These are phyloP conservation scores for Bovichtus variegatus DNA, from an alignment of 2,797 vertebrate genomes.

Conservation along the genomic window DNA sequence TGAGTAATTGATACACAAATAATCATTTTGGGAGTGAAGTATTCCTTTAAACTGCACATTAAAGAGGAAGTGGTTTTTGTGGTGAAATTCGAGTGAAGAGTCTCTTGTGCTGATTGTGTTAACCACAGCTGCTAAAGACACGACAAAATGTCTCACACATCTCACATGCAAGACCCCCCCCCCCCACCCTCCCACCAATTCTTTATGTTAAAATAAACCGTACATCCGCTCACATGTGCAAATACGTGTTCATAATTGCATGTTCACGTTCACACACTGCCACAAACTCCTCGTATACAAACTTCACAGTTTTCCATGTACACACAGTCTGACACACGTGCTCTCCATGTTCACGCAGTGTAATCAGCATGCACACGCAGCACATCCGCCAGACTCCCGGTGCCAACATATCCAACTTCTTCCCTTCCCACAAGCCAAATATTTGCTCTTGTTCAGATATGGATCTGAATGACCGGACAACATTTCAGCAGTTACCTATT, in stretches of 20 bases:
- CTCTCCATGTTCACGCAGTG: conserved; percentile 32
- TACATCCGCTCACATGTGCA: conserved; percentile 4
- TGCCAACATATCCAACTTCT: conserved; percentile 65
- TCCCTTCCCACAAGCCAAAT: conserved; percentile 81
- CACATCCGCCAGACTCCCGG: conserved; percentile 56
- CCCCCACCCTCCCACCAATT: too few species aligned
- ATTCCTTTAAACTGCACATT: background rate
- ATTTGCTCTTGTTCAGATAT: conserved; percentile 80
- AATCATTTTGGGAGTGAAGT: too few species aligned
- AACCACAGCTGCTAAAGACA: conserved; percentile 11
- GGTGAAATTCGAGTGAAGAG: background rate
- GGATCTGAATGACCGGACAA: conserved; percentile 54
- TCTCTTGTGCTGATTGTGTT: background rate
- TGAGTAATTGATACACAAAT: too few species aligned
- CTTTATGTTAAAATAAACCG: background rate
- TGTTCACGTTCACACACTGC: conserved; percentile 15
- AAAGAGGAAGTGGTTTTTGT: conserved; percentile 5
- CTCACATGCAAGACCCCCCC: background rate
- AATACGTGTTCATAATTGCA: conserved; percentile 23
- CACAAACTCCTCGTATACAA: conserved; percentile 40
- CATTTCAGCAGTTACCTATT: conserved; percentile 56
- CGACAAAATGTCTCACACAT: background rate
- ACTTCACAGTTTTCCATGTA: conserved; percentile 31
- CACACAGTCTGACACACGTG: conserved; percentile 44
- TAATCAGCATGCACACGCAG: conserved; percentile 45